Evolutionary conservation across 2,113 vertebrate species (phyloP), one percentile per base, ranked within the genome.

Genomic region (Mormyrus lacerda): DNA sequence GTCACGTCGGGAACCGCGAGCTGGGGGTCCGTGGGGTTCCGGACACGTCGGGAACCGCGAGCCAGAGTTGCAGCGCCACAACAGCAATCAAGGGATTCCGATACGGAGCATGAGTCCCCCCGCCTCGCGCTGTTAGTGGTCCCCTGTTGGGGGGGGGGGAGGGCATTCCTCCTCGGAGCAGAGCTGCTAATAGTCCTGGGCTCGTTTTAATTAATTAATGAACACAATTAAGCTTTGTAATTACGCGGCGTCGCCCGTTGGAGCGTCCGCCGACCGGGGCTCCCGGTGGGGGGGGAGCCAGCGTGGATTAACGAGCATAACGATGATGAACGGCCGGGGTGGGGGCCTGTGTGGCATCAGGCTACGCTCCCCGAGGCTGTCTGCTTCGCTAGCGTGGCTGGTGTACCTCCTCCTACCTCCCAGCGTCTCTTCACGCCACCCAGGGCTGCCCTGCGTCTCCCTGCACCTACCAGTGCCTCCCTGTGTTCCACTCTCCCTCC

Each of bases 161-260:
- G 85, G 11, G 27, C 24, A 31, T n/a, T 87, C 27, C n/a, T 10
- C 85, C 85, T 55, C 27, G 2, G 48, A 42, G 50, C 85, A 35
- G n/a, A 21, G 85, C 50, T 5, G 50, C 50, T 55, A 87, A 87
- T 53, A 53, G 85, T 39, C 85, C 47, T 50, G 47, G 27, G 50
- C 85, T 87, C 15, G 2, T 87, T 87, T 87, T 87, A 87, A 87
- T 87, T 53, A 51, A 87, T 87, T 87, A 87, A 87, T 87, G 47
- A 87, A 87, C 47, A 87, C 85, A 51, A 51, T 87, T 87, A 87
- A 87, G 85, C n/a, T 53, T 53, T 87, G 85, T 87, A 87, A 87
- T 87, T 53, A 87, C 15, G 47, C 7, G 10, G 85, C 17, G n/a
- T 87, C 47, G 50, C 85, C 47, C 27, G 85, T 35, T 53, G 4